Evolutionary conservation across 1,140 invertebrate genomes (phyloP), one percentile per base, ranked within the genome.

Genomic region (Drosophila sulfurigaster): DNA sequence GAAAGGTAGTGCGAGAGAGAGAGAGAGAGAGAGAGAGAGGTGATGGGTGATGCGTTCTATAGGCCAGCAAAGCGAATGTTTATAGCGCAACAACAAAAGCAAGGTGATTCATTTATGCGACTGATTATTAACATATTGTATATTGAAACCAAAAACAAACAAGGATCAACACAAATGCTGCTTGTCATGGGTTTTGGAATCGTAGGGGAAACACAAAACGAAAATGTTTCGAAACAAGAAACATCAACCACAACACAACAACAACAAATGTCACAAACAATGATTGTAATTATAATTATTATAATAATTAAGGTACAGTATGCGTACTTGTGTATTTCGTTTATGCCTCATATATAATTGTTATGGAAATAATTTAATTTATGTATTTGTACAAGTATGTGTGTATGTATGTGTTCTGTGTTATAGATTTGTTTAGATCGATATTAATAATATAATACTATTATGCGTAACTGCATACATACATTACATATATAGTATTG

Each of bases 41-140:
- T 8, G 35, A 10, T 8, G 35, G 35, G 35, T 46, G 38, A 6
- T 45, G 13, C n/a, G 46, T 41, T 51, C 32, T 43, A 51, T 41
- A 49, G 56, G 60, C 49, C 52, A 69, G 43, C 54, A 16, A 43
- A 58, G 48, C 30, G 62, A 38, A 57, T 41, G 49, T 52, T 56
- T 51, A 52, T 43, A 79, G 57, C 73, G 57, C 49, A 58, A 78
- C 67, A 72, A 58, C 56, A 69, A 78, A 79, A 85, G 81, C 63
- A 81, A 91, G 79, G 87, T 91, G 87, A 91, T 91, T 91, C 70
- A 91, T 91, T 91, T 83, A 91, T 87, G 87, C 82, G 87, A 91
- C 87, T 91, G 87, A 91, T 91, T 90, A 90, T 81, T 91, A 87
- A 91, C 77, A 82, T 91, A 91, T 70, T 63, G 41, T 75, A 45